Percentiles rank a stretch among this genome's conserved stretches.
Evolutionary conservation across 2,888 invertebrate genomes (phyloP).

Genomic region (Aleiodes testaceus): DNA sequence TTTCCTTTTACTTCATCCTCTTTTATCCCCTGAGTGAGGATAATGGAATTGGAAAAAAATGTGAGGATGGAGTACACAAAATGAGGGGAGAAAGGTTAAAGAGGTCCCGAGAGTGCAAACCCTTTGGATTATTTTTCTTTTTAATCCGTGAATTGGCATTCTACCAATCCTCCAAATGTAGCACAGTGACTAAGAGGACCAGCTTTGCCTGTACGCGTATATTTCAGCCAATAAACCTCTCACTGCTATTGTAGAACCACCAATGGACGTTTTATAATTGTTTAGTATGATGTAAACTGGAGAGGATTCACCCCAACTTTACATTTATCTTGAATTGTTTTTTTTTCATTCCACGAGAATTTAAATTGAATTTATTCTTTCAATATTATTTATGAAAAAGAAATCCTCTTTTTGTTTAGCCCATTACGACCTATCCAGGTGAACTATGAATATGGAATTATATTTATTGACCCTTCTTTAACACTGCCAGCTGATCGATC

Average conservation of each 20-base stretch:
- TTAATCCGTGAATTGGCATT: constrained; percentile 62
- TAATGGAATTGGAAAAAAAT: constrained; percentile 22
- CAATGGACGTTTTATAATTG: constrained; percentile 49
- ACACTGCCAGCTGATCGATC: constrained; percentile 52
- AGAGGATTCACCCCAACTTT: not conserved
- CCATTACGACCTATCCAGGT: not conserved
- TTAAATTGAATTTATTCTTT: not conserved
- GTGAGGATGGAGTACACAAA: not conserved
- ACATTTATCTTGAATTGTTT: too few species aligned
- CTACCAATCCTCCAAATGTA: constrained; percentile 64
- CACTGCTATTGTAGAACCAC: constrained; percentile 48
- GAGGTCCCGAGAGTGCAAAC: constrained; percentile 24
- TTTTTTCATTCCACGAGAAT: too few species aligned
- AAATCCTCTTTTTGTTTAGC: not conserved
- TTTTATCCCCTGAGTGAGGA: constrained; percentile 12
- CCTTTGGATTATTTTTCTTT: constrained; percentile 23
- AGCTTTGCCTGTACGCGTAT: constrained; percentile 24
- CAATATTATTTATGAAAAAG: not conserved
- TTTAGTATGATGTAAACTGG: not conserved
- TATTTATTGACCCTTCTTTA: constrained; percentile 39
- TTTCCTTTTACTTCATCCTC: not conserved
- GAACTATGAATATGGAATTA: not conserved
- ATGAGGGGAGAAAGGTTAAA: constrained; percentile 15
- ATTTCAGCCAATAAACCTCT: constrained; percentile 37
- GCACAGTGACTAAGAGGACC: constrained; percentile 62